Percentiles rank a stretch among this genome's conserved stretches.
Conservation (phyloP, 2,797 vertebrate species). For the Arrhamphus sclerolepis region DNA sequence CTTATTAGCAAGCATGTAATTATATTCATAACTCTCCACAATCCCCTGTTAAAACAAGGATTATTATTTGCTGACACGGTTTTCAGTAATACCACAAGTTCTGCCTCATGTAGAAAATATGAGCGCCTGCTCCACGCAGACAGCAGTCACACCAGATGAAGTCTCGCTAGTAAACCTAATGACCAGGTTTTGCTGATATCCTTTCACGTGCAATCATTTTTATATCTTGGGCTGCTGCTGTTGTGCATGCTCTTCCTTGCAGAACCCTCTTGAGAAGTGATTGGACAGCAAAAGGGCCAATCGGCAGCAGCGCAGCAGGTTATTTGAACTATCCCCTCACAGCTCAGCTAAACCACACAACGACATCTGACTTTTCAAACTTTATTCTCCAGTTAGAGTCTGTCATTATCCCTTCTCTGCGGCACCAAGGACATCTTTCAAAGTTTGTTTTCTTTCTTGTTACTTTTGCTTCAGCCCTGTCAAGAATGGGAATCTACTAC, state of each 20-base stretch:
- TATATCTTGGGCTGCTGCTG: slow-evolving; percentile 39
- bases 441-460: neutral
- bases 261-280: slow-evolving; percentile 36
- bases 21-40: slow-evolving; percentile 71
- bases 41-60: slow-evolving; percentile 70
- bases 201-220: slow-evolving; percentile 53
- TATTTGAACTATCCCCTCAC: slow-evolving; percentile 77
- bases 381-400: slow-evolving; percentile 56
- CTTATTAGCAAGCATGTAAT: slow-evolving; percentile 73
- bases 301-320: slow-evolving; percentile 65
- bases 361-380: slow-evolving; percentile 70
- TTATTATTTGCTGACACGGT: slow-evolving; percentile 77
- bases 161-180: slow-evolving; percentile 60
- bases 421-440: slow-evolving; percentile 7
- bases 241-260: slow-evolving; percentile 47
- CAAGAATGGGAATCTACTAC: slow-evolving; percentile 55
- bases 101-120: slow-evolving; percentile 67
- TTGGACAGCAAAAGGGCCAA: slow-evolving; percentile 68
- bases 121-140: slow-evolving; percentile 45
- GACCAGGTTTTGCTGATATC: slow-evolving; percentile 63
- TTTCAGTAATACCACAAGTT: slow-evolving; percentile 61
- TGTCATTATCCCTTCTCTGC: slow-evolving; percentile 28
- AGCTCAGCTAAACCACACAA: slow-evolving; percentile 64
- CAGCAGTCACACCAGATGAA: slow-evolving; percentile 45
- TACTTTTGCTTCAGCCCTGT: neutral